Evolutionary conservation across 2,888 invertebrate genomes (phyloP).

Genomic region (Synanthedon vespiformis): DNA sequence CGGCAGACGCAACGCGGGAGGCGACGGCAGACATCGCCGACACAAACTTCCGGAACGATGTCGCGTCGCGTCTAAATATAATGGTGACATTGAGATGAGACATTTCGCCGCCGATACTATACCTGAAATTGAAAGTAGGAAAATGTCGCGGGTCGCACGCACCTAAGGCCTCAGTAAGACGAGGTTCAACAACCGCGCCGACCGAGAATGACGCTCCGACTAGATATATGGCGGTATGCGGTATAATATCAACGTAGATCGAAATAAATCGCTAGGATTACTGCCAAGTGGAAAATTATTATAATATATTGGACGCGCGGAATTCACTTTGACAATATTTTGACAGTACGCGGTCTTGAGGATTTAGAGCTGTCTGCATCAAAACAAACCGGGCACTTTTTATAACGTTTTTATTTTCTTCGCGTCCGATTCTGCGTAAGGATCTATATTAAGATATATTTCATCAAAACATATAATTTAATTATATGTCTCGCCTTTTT

Average conservation of each 20-base stretch:
- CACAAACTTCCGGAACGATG: constrained; percentile 42
- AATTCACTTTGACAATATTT: constrained; percentile 70
- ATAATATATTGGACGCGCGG: constrained; percentile 66
- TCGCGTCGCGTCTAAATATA: constrained; percentile 8
- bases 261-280: constrained; percentile 69
- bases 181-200: constrained; percentile 60
- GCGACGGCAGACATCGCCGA: constrained; percentile 23
- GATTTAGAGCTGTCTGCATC: constrained; percentile 43
- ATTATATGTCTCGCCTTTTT: too few relatives aligned
- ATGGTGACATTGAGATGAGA: constrained; percentile 45
- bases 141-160: constrained; percentile 21
- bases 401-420: constrained; percentile 5
- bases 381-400: constrained; percentile 24
- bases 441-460: background rate
- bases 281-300: constrained; percentile 68
- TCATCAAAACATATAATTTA: background rate
- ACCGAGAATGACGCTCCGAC: constrained; percentile 46
- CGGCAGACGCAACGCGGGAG: background rate
- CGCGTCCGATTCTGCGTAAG: background rate
- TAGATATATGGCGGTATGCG: constrained; percentile 63
- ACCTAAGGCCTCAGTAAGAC: constrained; percentile 36
- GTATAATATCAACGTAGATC: constrained; percentile 63
- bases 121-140: constrained; percentile 34
- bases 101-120: constrained; percentile 32
- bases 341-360: constrained; percentile 59